Base-by-base conservation (phyloP, 2,888 invertebrate genomes). In the Andrena chrysosceles region DNA sequence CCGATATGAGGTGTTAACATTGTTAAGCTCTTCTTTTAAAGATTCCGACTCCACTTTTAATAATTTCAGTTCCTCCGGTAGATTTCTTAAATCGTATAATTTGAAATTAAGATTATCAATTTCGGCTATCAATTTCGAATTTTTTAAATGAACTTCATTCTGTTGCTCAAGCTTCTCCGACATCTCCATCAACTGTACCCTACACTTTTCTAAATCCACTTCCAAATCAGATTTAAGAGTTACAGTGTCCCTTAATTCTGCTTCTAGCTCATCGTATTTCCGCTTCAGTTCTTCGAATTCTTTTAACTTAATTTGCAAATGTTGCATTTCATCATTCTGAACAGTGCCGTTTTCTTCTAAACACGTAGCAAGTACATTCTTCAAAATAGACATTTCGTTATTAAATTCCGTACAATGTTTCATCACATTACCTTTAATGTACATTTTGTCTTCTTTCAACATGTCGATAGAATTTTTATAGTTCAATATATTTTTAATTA, bases 71-170 rank as follows among this genome's bases (percentile, higher is more conserved):
- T 75, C 71, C 23, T 78, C 75, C 29, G 83, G 68, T 10, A 79
- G 23, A 35, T 83, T 31, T 67, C 87, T 83, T 16, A 89, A 71
- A 71, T 91, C 90, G 29, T 83, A 78, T 29, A 92, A 60, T 83
- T 92, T 87, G 31, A 87, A 90, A 83, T 90, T 85, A 13, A 92
- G 84, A 79, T 80, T 86, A 78, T 91, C 86, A 59, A 92, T 89
- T 76, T 93, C 89, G 4, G 90, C 84, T 73, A 87, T 86, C 8
- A 93, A 82, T 83, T 90, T 89, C 35, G 83, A 77, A 69, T 91
- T 92, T 77, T 79, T 88, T 5, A 60, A 62, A 31, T 85, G 79
- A 4, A 89, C 70, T 23, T 87, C 82, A 59, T 89, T 86, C 54
- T 83, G 86, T 2, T 68, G 66, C 2, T 90, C 72, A 4, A 89